Evolutionary conservation across 1,140 invertebrate genomes (phyloP).

Genomic region (Kradibia gibbosae): DNA sequence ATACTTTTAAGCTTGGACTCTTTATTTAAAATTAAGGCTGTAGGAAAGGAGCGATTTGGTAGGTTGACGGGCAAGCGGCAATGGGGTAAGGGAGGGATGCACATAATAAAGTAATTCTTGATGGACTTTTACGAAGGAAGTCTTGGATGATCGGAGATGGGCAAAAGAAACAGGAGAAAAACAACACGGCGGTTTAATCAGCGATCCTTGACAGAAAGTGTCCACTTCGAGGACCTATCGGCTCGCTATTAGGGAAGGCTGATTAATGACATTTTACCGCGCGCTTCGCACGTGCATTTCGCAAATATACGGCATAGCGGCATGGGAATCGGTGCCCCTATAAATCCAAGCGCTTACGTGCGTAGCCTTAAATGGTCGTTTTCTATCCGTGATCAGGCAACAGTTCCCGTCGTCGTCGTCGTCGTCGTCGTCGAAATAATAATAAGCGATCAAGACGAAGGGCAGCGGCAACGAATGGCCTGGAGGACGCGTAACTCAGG

Average conservation of each 20-base stretch:
- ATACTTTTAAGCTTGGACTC: not conserved
- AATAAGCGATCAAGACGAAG: not conserved
- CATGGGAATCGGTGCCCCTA: not conserved
- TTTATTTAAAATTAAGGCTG: too few relatives aligned
- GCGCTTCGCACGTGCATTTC: not conserved
- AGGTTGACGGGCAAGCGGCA: not conserved
- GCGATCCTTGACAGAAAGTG: not conserved
- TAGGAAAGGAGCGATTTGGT: not conserved
- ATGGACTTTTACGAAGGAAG: not conserved
- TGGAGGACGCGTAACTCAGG: not conserved
- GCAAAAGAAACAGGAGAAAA: too few relatives aligned
- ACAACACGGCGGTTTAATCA: too few relatives aligned
- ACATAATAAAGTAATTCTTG: not conserved
- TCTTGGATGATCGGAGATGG: not conserved
- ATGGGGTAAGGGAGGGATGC: not conserved
- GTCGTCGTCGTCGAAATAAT: not conserved
- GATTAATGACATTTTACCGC: not conserved
- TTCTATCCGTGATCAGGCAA: constrained; percentile 5
- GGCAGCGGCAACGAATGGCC: too few relatives aligned
- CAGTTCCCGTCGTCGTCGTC: not conserved
- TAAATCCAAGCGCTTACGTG: not conserved
- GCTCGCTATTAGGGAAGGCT: not conserved
- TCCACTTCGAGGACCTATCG: not conserved
- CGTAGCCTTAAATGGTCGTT: constrained; percentile 17
- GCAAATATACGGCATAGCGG: not conserved